phyloP scores from a whole-genome alignment of 2,797 vertebrate genomes.

The Hippopotamyrus pictus region DNA sequence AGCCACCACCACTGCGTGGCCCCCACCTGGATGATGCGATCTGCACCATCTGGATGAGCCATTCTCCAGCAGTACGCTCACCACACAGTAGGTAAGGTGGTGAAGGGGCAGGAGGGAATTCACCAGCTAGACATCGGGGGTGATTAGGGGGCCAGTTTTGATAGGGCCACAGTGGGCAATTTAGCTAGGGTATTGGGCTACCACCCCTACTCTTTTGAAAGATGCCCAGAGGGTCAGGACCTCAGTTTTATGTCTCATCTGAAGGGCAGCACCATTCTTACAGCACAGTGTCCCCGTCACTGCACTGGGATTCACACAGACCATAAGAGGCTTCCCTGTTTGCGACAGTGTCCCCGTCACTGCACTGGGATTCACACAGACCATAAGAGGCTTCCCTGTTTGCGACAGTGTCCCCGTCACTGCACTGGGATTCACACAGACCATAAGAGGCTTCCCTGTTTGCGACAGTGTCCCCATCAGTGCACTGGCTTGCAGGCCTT shows the following conservation, averaged over 20 bases:
- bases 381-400: too few relatives aligned
- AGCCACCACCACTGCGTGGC: not conserved
- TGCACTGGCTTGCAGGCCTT: not conserved
- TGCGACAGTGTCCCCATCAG: too few relatives aligned
- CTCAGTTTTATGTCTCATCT: not conserved
- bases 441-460: too few relatives aligned
- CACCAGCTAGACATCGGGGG: not conserved
- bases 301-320: not conserved
- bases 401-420: too few relatives aligned
- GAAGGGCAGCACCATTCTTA: not conserved
- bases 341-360: too few relatives aligned
- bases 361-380: too few relatives aligned
- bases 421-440: too few relatives aligned
- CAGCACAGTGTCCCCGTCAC: not conserved
- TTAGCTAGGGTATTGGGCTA: not conserved
- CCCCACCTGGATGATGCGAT: not conserved
- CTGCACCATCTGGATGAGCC: too few relatives aligned
- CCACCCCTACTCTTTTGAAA: not conserved
- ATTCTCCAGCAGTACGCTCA: too few relatives aligned
- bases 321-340: not conserved
- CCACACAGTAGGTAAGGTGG: not conserved
- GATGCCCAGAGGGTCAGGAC: not conserved
- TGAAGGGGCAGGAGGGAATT: not conserved
- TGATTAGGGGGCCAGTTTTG: not conserved
- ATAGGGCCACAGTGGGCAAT: not conserved